Percentiles rank a stretch among this genome's conserved stretches.
Evolutionary conservation across 2,113 vertebrate species (phyloP).

Genomic region (Podocnemis expansa): DNA sequence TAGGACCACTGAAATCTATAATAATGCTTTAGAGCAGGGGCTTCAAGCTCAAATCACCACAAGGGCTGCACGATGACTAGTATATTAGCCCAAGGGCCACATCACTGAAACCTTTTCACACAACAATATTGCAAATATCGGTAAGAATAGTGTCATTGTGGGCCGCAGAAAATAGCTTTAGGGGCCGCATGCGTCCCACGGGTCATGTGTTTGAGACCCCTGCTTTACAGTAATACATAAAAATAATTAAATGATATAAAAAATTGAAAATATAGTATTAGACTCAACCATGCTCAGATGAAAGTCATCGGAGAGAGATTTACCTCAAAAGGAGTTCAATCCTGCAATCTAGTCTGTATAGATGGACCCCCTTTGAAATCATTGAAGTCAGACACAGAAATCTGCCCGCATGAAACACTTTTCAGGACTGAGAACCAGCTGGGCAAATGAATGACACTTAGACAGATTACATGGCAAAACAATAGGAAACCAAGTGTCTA

Average conservation of each 20-base stretch:
- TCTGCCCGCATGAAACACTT: neutral
- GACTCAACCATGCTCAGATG: neutral
- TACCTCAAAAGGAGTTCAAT: neutral
- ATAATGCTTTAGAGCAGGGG: neutral
- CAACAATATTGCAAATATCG: too few relatives aligned
- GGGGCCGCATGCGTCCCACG: too few relatives aligned
- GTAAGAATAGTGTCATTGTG: too few relatives aligned
- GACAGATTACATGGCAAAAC: neutral
- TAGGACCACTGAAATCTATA: neutral
- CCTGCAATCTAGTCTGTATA: neutral
- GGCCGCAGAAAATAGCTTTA: too few relatives aligned
- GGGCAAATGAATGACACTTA: neutral
- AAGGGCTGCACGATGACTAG: too few relatives aligned
- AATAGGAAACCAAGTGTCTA: neutral
- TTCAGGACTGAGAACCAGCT: neutral
- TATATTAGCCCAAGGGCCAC: too few relatives aligned
- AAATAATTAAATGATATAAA: neutral
- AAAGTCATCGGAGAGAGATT: neutral
- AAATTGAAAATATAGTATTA: neutral
- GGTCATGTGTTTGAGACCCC: too few relatives aligned
- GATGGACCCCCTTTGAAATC: neutral
- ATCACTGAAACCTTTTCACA: too few relatives aligned
- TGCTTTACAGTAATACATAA: neutral
- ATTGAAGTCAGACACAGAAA: accelerated
- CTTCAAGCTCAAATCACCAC: too few relatives aligned